Evolutionary conservation across 2,113 vertebrate species (phyloP).

Genomic region (Uria aalge): DNA sequence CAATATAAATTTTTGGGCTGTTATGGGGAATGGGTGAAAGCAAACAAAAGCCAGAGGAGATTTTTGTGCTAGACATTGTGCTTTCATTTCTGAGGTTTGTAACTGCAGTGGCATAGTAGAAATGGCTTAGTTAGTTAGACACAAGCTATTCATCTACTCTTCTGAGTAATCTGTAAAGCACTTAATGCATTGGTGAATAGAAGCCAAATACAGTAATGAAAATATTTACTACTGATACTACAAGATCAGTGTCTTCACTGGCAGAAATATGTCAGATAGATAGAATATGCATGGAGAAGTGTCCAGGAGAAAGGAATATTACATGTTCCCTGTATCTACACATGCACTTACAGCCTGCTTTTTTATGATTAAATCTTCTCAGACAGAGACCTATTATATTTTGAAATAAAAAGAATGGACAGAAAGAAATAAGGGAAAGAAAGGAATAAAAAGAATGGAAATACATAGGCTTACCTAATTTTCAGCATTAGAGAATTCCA

Average conservation of each 20-base stretch:
- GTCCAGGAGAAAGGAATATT: background rate
- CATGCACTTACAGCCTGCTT: background rate
- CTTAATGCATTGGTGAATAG: background rate
- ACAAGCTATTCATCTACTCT: background rate
- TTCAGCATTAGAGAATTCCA: background rate
- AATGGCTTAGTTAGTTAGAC: background rate
- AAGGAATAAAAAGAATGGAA: background rate
- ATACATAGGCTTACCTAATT: background rate
- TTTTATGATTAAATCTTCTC: background rate
- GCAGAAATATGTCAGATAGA: accelerated
- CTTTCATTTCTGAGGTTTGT: background rate
- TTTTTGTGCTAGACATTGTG: background rate
- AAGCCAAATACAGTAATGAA: background rate
- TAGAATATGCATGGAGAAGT: background rate
- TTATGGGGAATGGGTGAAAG: background rate
- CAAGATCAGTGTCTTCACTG: background rate
- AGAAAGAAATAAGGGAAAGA: background rate
- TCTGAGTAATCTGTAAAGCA: background rate
- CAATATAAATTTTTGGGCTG: background rate
- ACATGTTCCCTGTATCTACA: background rate
- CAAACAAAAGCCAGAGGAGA: background rate
- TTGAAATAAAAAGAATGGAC: background rate
- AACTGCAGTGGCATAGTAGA: background rate
- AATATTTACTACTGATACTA: background rate
- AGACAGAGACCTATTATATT: background rate